Evolutionary conservation across 2,888 invertebrate genomes (phyloP), one percentile per base, ranked within the genome.

Genomic region (Herminia tarsipennalis): DNA sequence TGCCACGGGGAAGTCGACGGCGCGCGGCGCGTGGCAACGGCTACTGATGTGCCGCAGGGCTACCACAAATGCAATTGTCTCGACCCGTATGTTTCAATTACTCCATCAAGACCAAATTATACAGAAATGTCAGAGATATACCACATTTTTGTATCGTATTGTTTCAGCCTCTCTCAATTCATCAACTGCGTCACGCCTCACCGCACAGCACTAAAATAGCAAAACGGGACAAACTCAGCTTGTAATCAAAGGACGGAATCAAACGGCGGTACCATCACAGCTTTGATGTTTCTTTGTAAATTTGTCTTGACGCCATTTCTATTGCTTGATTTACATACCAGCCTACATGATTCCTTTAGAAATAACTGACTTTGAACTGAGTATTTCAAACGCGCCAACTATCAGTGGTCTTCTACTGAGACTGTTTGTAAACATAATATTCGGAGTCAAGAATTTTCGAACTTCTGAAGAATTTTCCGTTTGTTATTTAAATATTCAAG

Each of bases 181-280:
- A 60, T 65, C 51, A 41, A 33, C 22, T 42, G 48, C 55, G 47
- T 56, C 69, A 54, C 43, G 40, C 56, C 53, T 62, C 59, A 58
- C 62, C 54, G 46, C 57, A 54, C 57, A 46, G 62, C 33, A 68
- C 72, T 54, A 72, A 86, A 86, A 87, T 86, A 86, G 81, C 78
- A 56, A 70, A 67, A 70, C 66, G 76, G 58, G 70, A 73, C 78
- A 69, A 72, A 75, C 71, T 75, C 71, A 52, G 64, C 58, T 67
- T 61, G 76, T 78, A 87, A 88, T 88, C 85, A 88, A 86, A 86
- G 81, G 78, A 81, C 74, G 70, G 82, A 79, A 85, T 88, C 83
- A 81, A 84, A 82, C 76, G 73, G 73, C 69, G 68, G 64, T 71
- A 76, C 70, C 69, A 61, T 71, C 62, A 60, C 63, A 63, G 73